Evolutionary conservation across 2,888 invertebrate genomes (phyloP).

Genomic region (Megastigmus dorsalis): DNA sequence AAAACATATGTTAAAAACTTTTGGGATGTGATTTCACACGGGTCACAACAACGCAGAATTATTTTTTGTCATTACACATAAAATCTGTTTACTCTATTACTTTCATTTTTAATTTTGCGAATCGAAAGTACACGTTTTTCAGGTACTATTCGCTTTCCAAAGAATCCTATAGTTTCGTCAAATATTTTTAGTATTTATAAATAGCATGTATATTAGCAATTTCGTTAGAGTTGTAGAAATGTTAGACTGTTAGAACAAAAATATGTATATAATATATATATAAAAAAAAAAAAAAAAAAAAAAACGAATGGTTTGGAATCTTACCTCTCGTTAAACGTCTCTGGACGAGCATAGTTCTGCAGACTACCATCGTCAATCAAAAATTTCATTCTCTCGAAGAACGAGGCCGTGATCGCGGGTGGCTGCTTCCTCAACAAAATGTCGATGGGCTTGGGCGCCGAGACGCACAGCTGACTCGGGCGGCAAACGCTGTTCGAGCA

Average conservation of each 20-base stretch:
- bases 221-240: conserved; percentile 7
- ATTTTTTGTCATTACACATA: conserved; percentile 48
- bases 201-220: too few relatives aligned
- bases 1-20: conserved; percentile 72
- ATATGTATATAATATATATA: background rate
- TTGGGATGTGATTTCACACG: conserved; percentile 80
- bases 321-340: conserved; percentile 98
- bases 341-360: conserved; percentile 96
- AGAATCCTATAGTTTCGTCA: conserved; percentile 29
- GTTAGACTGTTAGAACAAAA: too few relatives aligned
- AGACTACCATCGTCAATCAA: conserved; percentile 98
- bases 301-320: conserved; percentile 63
- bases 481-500: conserved; percentile 89
- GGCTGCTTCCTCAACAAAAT: conserved; percentile 96
- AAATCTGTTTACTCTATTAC: too few relatives aligned
- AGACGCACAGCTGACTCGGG: conserved; percentile 92
- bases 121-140: too few relatives aligned
- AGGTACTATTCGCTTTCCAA: too few relatives aligned
- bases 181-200: conserved; percentile 18
- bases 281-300: conserved; percentile 6
- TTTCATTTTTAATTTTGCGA: too few relatives aligned
- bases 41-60: conserved; percentile 87
- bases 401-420: conserved; percentile 96
- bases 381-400: conserved; percentile 98
- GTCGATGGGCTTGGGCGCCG: conserved; percentile 96